phyloP scores from a whole-genome alignment of 2,888 invertebrate species.

The Platycheirus rosarum region DNA sequence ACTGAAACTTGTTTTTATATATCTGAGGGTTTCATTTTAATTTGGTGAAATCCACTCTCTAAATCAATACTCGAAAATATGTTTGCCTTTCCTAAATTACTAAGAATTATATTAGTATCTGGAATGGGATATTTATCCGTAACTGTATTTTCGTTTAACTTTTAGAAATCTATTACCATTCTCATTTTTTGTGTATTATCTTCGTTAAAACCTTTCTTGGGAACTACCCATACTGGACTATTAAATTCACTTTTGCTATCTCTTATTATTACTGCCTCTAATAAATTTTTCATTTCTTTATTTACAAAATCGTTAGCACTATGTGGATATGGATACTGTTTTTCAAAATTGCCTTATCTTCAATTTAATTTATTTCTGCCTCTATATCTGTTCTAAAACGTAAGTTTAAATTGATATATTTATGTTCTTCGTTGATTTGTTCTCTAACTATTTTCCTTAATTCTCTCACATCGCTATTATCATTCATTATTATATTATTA shows the following conservation, averaged over 20 bases:
- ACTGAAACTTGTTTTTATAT: too few relatives aligned
- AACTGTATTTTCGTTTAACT: too few relatives aligned
- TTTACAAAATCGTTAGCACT: slow-evolving; percentile 14
- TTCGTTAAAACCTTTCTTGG: too few relatives aligned
- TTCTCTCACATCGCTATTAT: slow-evolving; percentile 13
- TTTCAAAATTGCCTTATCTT: slow-evolving; percentile 11
- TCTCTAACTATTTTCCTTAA: slow-evolving; percentile 1
- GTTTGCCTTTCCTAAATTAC: neutral
- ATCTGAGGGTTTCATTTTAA: too few relatives aligned
- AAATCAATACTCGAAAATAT: too few relatives aligned
- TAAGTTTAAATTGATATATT: slow-evolving; percentile 11
- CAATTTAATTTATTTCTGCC: slow-evolving; percentile 11
- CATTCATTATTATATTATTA: too few relatives aligned
- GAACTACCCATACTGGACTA: too few relatives aligned
- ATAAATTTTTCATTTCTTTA: slow-evolving; percentile 4
- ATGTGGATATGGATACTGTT: slow-evolving; percentile 18
- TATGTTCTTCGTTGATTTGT: slow-evolving; percentile 17
- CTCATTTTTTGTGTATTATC: too few relatives aligned
- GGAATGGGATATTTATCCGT: too few relatives aligned
- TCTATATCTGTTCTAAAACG: slow-evolving; percentile 29
- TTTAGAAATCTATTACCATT: too few relatives aligned
- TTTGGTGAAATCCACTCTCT: too few relatives aligned
- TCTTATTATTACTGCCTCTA: slow-evolving; percentile 12
- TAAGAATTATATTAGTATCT: too few relatives aligned
- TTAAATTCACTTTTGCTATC: slow-evolving; percentile 13